These are phyloP conservation scores for Drosophila suzukii DNA, from an alignment of 1,140 invertebrate species.

Conservation along the genomic window DNA sequence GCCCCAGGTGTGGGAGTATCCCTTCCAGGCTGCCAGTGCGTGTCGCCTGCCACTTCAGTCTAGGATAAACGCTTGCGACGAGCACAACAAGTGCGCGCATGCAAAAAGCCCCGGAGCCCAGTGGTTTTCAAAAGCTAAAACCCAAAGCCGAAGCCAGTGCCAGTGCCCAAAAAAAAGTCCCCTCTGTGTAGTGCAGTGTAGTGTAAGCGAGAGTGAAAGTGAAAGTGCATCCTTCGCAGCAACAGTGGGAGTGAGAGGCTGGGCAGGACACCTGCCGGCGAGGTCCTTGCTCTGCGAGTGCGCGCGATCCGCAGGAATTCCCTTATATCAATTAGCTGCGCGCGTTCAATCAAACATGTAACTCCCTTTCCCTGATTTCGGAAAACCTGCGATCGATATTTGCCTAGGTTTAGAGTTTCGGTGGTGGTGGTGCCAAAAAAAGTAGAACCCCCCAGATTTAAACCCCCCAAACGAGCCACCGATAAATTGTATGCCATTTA, in stretches of 20 bases:
- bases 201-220: slow-evolving; percentile 29
- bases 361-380: slow-evolving; percentile 30
- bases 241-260: slow-evolving; percentile 4
- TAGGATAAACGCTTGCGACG: slow-evolving; percentile 84
- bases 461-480: slow-evolving; percentile 58
- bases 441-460: slow-evolving; percentile 24
- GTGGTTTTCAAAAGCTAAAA: slow-evolving; percentile 13
- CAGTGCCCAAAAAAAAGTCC: slow-evolving; percentile 13
- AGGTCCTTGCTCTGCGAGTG: slow-evolving; percentile 38
- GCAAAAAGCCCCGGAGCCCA: slow-evolving; percentile 49
- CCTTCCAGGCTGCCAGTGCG: slow-evolving; percentile 56
- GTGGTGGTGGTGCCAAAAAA: slow-evolving; percentile 68
- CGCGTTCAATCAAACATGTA: slow-evolving; percentile 63
- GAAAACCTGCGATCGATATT: slow-evolving; percentile 29
- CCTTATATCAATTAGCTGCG: slow-evolving; percentile 46
- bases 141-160: slow-evolving; percentile 21
- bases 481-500: slow-evolving; percentile 39
- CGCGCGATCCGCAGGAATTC: slow-evolving; percentile 27
- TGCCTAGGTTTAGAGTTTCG: slow-evolving; percentile 22
- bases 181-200: slow-evolving; percentile 50
- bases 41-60: slow-evolving; percentile 71
- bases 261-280: slow-evolving; percentile 41
- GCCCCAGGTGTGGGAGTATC: slow-evolving; percentile 55
- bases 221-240: slow-evolving; percentile 33
- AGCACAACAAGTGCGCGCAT: slow-evolving; percentile 84